Evolutionary conservation across 2,113 vertebrate species (phyloP), one percentile per base, ranked within the genome.

Genomic region (Hiodon alosoides): DNA sequence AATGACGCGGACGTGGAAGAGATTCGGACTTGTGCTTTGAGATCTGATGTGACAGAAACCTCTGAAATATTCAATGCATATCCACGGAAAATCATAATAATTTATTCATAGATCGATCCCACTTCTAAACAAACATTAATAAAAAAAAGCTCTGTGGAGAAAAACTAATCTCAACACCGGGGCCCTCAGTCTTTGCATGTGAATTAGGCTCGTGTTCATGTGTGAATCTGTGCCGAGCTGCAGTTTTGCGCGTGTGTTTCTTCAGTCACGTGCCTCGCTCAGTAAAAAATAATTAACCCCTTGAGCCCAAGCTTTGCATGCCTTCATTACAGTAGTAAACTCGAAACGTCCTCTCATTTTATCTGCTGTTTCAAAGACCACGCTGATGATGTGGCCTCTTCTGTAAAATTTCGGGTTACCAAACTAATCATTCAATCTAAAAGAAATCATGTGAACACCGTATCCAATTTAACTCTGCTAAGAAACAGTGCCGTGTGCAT

Each of bases 41-140:
- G 31, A 67, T 13, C 9, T n/a, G 31, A 13, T 68, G 73, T 48
- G 54, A 59, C 73, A 68, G 73, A 68, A 75, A 67, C 16, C 9
- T 58, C 4, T 58, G 3, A 51, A 68, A 74, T 74, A 74, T 57
- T 67, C 46, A 57, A 54, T 13, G 14, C 4, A 16, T 9, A 47
- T 67, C 62, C 57, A 31, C 11, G n/a, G 4, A 59, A 58, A 31
- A 57, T 68, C 65, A 67, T 11, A 47, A 75, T 50, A 57, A 67
- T 13, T 55, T 66, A 59, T 58, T 52, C 47, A 9, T 14, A 14
- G 53, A 67, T 31, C 31, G 16, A 51, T 16, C 8, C 53, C 7
- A 57, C 53, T 31, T 68, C 31, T 50, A 59, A 52, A 67, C 54
- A 57, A 16, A 11, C 8, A 7, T 58, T 67, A 67, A 59, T 67